Percentiles rank a stretch among this genome's conserved stretches.
phyloP scores from a whole-genome alignment of 2,888 invertebrate species.

The Zelleria hepariella region DNA sequence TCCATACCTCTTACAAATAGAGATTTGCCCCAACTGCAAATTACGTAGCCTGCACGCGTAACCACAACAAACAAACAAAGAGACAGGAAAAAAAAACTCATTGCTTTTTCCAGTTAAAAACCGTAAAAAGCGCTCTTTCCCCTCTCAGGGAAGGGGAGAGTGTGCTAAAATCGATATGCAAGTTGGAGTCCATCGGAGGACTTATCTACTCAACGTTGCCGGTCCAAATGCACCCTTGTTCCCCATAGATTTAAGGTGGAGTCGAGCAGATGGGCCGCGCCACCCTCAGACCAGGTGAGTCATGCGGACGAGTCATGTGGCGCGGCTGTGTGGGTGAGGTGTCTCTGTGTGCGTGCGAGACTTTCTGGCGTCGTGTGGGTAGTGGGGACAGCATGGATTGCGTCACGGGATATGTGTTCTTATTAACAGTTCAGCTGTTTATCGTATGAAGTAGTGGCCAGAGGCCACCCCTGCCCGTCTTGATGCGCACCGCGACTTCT shows the following conservation, averaged over 20 bases:
- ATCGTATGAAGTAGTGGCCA: too few relatives aligned
- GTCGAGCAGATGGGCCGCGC: not conserved
- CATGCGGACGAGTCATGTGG: slow-evolving; percentile 39
- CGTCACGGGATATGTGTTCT: too few relatives aligned
- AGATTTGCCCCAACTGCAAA: too few relatives aligned
- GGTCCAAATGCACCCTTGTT: slow-evolving; percentile 38
- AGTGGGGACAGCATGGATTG: slow-evolving; percentile 23
- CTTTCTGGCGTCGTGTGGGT: slow-evolving; percentile 41
- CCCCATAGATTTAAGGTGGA: not conserved
- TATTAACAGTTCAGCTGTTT: too few relatives aligned
- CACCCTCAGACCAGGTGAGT: slow-evolving; percentile 46
- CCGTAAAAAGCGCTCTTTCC: slow-evolving; percentile 38
- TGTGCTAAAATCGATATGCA: slow-evolving; percentile 58
- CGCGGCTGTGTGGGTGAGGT: slow-evolving; percentile 28
- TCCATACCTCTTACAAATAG: too few relatives aligned
- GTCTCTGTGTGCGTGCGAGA: slow-evolving; percentile 47
- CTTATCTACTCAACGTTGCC: slow-evolving; percentile 22
- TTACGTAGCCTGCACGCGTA: too few relatives aligned
- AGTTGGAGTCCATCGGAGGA: slow-evolving; percentile 34
- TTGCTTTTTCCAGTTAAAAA: not conserved
- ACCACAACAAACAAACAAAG: not conserved
- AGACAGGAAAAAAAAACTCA: not conserved
- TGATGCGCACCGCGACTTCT: too few relatives aligned
- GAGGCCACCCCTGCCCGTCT: too few relatives aligned
- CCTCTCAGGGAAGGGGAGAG: slow-evolving; percentile 31